Evolutionary conservation across 37 sponge, comb jelly and placozoan genomes (phyloP).

Genomic region (Crambe crambe): DNA sequence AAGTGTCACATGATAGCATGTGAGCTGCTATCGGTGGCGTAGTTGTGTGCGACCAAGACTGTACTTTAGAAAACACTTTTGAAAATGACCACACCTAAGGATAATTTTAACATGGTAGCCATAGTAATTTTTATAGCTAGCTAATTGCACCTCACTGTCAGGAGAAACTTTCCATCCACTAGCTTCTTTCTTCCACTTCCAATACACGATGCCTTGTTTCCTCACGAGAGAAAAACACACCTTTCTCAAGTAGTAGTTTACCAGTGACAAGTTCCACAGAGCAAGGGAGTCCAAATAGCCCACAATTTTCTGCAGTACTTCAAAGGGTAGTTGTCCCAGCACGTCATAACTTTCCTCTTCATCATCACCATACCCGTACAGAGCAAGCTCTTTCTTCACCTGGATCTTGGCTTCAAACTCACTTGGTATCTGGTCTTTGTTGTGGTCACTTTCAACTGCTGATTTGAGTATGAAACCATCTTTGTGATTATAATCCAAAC

Average conservation of each 20-base stretch:
- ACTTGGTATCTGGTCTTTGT: not conserved
- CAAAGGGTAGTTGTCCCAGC: slow-evolving; percentile 58
- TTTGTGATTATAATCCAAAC: slow-evolving; percentile 11
- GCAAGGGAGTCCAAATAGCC: slow-evolving; percentile 47
- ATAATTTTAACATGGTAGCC: too few species aligned
- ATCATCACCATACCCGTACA: slow-evolving; percentile 58
- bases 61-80: slow-evolving; percentile 9
- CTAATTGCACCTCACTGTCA: not conserved
- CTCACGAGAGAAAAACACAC: slow-evolving; percentile 47
- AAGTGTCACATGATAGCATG: slow-evolving; percentile 42
- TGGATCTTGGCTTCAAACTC: slow-evolving; percentile 24
- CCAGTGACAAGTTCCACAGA: slow-evolving; percentile 62
- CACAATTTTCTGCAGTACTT: slow-evolving; percentile 29
- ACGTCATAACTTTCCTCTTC: slow-evolving; percentile 47
- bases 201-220: slow-evolving; percentile 46
- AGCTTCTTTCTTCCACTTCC: slow-evolving; percentile 14
- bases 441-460: not conserved
- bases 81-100: slow-evolving; percentile 46
- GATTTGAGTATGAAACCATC: not conserved
- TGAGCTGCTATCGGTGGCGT: slow-evolving; percentile 21
- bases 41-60: slow-evolving; percentile 12
- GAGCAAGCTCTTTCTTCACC: slow-evolving; percentile 55
- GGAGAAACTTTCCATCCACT: not conserved
- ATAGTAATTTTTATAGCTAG: too few species aligned
- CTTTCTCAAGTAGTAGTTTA: slow-evolving; percentile 49